phyloP scores from a whole-genome alignment of 53 echinoderm and acorn worm genomes.

The Arbacia lixula region DNA sequence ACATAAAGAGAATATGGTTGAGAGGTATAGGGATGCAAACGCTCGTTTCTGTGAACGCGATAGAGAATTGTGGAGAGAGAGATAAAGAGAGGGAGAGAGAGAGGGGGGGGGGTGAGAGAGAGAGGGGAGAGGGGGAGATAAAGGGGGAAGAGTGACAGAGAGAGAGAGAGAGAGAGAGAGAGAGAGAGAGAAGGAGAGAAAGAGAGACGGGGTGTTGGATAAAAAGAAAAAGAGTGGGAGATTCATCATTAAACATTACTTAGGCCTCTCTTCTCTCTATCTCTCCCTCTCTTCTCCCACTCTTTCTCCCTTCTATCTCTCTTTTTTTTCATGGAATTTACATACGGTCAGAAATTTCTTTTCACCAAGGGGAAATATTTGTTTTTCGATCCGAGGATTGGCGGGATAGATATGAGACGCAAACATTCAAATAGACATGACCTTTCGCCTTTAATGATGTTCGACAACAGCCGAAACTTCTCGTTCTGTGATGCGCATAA shows the following conservation, averaged over 20 bases:
- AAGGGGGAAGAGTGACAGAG: too few species aligned
- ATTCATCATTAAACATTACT: too few species aligned
- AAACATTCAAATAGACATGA: slow-evolving; percentile 23
- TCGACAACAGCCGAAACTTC: slow-evolving; percentile 1
- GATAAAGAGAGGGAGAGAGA: not conserved
- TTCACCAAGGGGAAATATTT: slow-evolving; percentile 18
- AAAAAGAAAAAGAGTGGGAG: too few species aligned
- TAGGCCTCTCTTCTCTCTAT: too few species aligned
- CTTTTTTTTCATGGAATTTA: slow-evolving; percentile 23
- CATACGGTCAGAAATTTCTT: slow-evolving; percentile 33
- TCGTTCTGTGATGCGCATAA: too few species aligned
- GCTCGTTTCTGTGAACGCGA: too few species aligned
- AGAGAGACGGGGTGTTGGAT: too few species aligned
- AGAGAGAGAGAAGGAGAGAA: too few species aligned
- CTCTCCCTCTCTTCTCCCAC: not conserved
- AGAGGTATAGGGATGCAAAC: too few species aligned
- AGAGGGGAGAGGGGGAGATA: not conserved
- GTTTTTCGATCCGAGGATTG: slow-evolving; percentile 17
- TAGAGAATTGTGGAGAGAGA: too few species aligned
- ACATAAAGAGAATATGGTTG: too few species aligned
- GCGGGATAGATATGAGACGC: slow-evolving; percentile 41
- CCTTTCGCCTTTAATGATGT: slow-evolving; percentile 33
- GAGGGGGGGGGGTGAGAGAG: not conserved
- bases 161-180: too few species aligned
- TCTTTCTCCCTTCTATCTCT: not conserved